Percentiles rank a stretch among this genome's conserved stretches.
phyloP scores from a whole-genome alignment of 2,888 invertebrate species.

The Tuberolachnus salignus region DNA sequence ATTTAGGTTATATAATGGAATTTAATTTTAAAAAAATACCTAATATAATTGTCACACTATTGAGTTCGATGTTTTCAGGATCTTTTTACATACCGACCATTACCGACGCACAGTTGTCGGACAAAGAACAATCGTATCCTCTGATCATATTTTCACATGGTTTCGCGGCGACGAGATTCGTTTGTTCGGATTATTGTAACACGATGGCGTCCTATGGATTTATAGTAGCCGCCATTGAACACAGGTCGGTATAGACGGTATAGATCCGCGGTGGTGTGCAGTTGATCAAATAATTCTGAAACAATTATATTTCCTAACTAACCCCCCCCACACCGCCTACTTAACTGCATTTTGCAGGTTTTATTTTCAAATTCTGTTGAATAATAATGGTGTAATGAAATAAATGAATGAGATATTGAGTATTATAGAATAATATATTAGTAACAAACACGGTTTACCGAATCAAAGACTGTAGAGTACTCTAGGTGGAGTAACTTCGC shows the following conservation, averaged over 20 bases:
- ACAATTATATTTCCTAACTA: too few species aligned
- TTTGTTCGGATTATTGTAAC: slow-evolving; percentile 69
- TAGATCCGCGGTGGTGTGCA: too few species aligned
- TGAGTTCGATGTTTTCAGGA: slow-evolving; percentile 61
- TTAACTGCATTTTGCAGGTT: too few species aligned
- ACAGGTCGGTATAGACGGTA: slow-evolving; percentile 65
- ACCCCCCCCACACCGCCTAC: too few species aligned
- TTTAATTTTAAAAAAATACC: background rate
- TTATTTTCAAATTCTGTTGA: too few species aligned
- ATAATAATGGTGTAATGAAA: background rate
- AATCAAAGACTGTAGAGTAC: too few species aligned
- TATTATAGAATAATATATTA: too few species aligned
- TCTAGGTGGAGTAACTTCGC: too few species aligned
- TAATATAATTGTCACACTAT: too few species aligned
- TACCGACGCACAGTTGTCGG: slow-evolving; percentile 62
- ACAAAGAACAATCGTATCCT: slow-evolving; percentile 62
- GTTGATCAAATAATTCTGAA: background rate
- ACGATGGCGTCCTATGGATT: slow-evolving; percentile 73
- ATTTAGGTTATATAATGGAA: background rate
- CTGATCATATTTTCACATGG: slow-evolving; percentile 72
- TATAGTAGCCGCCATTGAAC: slow-evolving; percentile 71
- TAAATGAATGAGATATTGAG: background rate
- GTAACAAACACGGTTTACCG: too few species aligned
- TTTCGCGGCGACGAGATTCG: slow-evolving; percentile 68
- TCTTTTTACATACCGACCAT: slow-evolving; percentile 66